Percentiles rank a stretch among this genome's conserved stretches.
Conservation (phyloP, 2,888 invertebrate genomes). For the Lagria hirta region DNA sequence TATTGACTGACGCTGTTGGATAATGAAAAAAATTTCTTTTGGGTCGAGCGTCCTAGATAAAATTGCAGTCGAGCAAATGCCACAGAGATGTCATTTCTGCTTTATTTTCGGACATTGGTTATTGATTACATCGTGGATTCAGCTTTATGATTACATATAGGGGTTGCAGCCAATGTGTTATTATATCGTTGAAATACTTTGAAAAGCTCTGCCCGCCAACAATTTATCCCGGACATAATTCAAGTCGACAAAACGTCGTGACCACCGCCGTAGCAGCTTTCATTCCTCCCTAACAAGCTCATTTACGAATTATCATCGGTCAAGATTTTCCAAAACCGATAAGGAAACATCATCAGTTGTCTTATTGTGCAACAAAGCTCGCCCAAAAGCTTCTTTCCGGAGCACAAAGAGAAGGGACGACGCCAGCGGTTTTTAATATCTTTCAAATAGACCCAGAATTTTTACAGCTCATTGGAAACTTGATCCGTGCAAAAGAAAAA, state of each 20-base stretch:
- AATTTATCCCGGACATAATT: conserved; percentile 12
- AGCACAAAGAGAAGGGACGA: conserved; percentile 16
- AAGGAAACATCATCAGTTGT: conserved; percentile 20
- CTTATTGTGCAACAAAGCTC: conserved; percentile 19
- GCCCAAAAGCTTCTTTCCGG: too few relatives aligned
- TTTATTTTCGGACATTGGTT: conserved; percentile 19
- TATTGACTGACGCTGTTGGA: neutral
- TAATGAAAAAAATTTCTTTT: neutral
- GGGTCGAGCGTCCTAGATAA: neutral
- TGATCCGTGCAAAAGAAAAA: conserved; percentile 41
- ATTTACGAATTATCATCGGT: conserved; percentile 20
- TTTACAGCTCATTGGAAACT: conserved; percentile 43
- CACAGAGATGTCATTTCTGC: conserved; percentile 20
- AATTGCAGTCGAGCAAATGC: conserved; percentile 10
- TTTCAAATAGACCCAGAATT: conserved; percentile 39
- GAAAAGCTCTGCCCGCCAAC: conserved; percentile 14
- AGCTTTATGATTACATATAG: conserved; percentile 19
- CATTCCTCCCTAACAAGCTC: too few relatives aligned
- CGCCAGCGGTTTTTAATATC: conserved; percentile 34
- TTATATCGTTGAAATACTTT: conserved; percentile 22
- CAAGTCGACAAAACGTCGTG: conserved; percentile 10
- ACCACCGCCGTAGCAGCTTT: neutral
- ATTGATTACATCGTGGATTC: conserved; percentile 21
- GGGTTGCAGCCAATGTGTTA: conserved; percentile 22
- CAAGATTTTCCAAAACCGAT: conserved; percentile 16